Evolutionary conservation across 2,113 vertebrate species (phyloP).

Genomic region (Electrona antarctica): DNA sequence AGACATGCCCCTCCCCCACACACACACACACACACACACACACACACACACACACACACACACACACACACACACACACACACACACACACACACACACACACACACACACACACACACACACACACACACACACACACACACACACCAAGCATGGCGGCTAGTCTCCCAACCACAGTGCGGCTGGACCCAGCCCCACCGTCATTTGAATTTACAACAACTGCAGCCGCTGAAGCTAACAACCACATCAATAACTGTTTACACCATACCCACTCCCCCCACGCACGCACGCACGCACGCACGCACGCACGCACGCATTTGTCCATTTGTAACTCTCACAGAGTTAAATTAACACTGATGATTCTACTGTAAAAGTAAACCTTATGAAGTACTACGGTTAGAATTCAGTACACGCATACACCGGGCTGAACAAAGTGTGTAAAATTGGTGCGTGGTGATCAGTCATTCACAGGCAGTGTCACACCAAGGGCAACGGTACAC

Average conservation of each 20-base stretch:
- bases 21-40: constrained; percentile 5
- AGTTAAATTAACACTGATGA: too few species aligned
- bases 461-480: too few species aligned
- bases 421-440: too few species aligned
- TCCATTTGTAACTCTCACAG: too few species aligned
- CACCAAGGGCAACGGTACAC: too few species aligned
- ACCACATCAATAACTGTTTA: constrained; percentile 56
- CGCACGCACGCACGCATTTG: constrained; percentile 2
- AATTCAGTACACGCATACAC: too few species aligned
- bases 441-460: too few species aligned
- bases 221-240: constrained; percentile 55
- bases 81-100: not conserved
- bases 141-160: not conserved
- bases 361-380: too few species aligned
- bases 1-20: not conserved
- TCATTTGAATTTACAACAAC: constrained; percentile 70
- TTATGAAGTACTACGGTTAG: too few species aligned
- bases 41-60: constrained; percentile 8
- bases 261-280: constrained; percentile 37
- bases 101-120: constrained; percentile 1
- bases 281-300: not conserved
- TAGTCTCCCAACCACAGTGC: not conserved
- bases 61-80: constrained; percentile 10
- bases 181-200: constrained; percentile 31
- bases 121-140: constrained; percentile 1